A percentile compares a stretch with the other conserved stretches of the same genome.
Evolutionary conservation across 1,140 invertebrate genomes (phyloP).

Genomic region (Arion vulgaris): DNA sequence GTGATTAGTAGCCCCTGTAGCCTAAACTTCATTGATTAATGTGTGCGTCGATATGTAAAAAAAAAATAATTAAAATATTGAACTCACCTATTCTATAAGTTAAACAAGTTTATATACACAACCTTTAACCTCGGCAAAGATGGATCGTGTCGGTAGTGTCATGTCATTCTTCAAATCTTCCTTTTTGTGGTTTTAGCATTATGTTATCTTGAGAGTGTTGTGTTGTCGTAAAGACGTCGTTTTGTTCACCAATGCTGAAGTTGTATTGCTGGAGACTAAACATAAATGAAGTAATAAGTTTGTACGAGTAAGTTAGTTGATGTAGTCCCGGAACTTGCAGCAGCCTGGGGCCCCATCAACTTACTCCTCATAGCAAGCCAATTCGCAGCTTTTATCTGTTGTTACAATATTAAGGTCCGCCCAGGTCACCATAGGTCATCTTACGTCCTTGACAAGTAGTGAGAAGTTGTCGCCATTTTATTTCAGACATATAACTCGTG

Average conservation of each 20-base stretch:
- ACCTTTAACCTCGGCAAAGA: too few relatives aligned
- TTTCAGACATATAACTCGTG: background rate
- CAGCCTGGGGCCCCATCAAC: slow-evolving; percentile 66
- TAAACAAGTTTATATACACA: too few relatives aligned
- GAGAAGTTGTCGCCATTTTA: background rate
- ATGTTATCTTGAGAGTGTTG: too few relatives aligned
- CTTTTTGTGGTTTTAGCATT: too few relatives aligned
- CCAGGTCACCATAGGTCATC: background rate
- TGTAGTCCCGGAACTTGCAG: slow-evolving; percentile 59
- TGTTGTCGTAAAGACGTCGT: too few relatives aligned
- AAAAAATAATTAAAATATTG: too few relatives aligned
- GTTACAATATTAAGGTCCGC: background rate
- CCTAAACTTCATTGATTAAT: too few relatives aligned
- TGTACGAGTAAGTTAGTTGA: slow-evolving; percentile 59
- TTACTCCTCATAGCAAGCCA: slow-evolving; percentile 51
- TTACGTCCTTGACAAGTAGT: background rate
- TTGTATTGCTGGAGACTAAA: background rate
- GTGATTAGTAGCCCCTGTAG: too few relatives aligned
- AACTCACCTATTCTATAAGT: too few relatives aligned
- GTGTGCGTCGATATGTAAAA: too few relatives aligned
- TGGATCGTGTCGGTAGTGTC: too few relatives aligned
- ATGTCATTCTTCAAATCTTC: too few relatives aligned
- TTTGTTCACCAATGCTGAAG: background rate
- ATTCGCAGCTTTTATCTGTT: background rate
- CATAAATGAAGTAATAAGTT: background rate